These are phyloP conservation scores for Stenopsyche tienmushanensis DNA, from an alignment of 1,140 invertebrate genomes.

Conservation along the genomic window DNA sequence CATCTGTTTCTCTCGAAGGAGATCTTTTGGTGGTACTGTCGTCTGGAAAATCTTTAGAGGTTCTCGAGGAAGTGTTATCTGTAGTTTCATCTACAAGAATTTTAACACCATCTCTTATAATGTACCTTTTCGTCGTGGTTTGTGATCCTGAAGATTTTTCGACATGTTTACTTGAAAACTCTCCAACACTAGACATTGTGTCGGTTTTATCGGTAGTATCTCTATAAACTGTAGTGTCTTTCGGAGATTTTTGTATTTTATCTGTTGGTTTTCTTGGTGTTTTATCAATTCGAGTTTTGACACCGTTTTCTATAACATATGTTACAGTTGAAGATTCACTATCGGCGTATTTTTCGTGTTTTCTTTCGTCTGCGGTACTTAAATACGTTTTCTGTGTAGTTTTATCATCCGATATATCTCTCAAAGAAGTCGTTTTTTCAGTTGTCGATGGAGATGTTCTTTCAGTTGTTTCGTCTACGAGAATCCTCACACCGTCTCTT, in stretches of 20 bases:
- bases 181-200: no score
- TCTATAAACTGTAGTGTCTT: not conserved
- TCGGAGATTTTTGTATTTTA: slow-evolving; percentile 11
- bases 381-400: no score
- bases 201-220: not conserved
- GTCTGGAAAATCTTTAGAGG: slow-evolving; percentile 20
- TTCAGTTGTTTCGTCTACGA: not conserved
- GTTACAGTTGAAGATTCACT: not conserved
- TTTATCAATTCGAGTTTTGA: slow-evolving; percentile 28
- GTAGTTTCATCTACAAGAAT: slow-evolving; percentile 22
- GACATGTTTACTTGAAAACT: no score
- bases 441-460: no score
- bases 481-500: not conserved
- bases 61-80: slow-evolving; percentile 27
- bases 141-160: slow-evolving; percentile 1
- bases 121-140: slow-evolving; percentile 6
- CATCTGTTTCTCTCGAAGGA: slow-evolving; percentile 4
- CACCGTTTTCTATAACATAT: slow-evolving; percentile 39
- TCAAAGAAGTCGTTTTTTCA: no score
- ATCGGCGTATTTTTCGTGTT: not conserved
- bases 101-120: slow-evolving; percentile 39
- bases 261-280: slow-evolving; percentile 4
- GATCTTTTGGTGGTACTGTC: slow-evolving; percentile 3
- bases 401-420: no score
- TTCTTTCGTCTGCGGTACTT: no score